phyloP scores from a whole-genome alignment of 37 sponge, comb jelly and placozoan species.

The Mnemiopsis leidyi region DNA sequence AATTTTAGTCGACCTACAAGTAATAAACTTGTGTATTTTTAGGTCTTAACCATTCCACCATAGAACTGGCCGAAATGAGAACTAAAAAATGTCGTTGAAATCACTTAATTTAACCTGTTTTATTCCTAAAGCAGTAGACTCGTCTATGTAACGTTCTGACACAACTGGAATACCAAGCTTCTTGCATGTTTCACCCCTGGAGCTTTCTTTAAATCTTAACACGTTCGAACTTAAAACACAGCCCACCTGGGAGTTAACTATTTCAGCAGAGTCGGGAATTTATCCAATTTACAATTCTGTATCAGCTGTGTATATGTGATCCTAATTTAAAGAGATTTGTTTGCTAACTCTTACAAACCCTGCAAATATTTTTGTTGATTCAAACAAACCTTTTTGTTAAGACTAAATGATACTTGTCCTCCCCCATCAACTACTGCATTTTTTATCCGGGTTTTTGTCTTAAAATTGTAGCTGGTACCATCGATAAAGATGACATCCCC shows the following conservation, averaged over 20 bases:
- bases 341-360: too few relatives aligned
- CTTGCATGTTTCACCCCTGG: constrained; percentile 12
- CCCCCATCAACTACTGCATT: constrained; percentile 63
- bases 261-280: too few relatives aligned
- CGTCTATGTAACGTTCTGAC: not conserved
- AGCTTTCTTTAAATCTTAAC: not conserved
- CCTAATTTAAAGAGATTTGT: too few relatives aligned
- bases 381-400: constrained; percentile 94
- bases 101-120: too few relatives aligned
- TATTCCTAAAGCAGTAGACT: not conserved
- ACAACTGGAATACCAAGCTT: not conserved
- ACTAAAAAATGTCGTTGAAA: too few relatives aligned
- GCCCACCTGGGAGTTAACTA: constrained; percentile 27
- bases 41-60: too few relatives aligned
- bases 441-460: not conserved
- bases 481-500: constrained; percentile 3
- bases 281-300: too few relatives aligned
- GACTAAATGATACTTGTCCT: constrained; percentile 86
- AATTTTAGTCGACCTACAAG: too few relatives aligned
- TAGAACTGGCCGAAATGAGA: too few relatives aligned
- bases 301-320: too few relatives aligned
- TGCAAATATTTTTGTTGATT: too few relatives aligned
- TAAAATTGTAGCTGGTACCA: constrained; percentile 1
- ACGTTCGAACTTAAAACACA: not conserved
- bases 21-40: too few relatives aligned